Conservation (phyloP, 2,113 vertebrate species). For the Corynorhinus townsendii region DNA sequence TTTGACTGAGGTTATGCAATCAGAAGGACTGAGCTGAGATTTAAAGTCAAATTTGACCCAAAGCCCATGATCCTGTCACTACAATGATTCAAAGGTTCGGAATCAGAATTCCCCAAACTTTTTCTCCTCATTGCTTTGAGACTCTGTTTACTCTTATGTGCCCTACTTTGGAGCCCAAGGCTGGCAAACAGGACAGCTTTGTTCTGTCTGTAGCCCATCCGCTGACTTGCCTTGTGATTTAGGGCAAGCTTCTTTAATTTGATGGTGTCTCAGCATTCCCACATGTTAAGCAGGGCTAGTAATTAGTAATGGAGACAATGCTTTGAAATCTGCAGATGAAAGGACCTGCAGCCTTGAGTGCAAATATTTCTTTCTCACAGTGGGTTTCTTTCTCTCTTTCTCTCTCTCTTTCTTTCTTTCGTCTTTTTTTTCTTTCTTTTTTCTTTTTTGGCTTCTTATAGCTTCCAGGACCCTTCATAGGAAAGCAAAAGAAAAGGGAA, state of each 20-base stretch:
- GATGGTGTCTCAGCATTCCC: conserved; percentile 58
- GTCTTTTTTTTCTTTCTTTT: neutral
- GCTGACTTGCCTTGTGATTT: conserved; percentile 63
- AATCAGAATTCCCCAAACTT: conserved; percentile 45
- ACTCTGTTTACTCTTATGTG: conserved; percentile 45
- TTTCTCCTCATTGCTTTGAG: conserved; percentile 4
- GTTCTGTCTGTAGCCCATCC: conserved; percentile 50
- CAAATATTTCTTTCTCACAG: conserved; percentile 45
- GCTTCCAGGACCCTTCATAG: conserved; percentile 27
- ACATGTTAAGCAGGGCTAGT: conserved; percentile 56
- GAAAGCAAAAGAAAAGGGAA: neutral
- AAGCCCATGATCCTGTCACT: neutral
- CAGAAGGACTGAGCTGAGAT: conserved; percentile 11
- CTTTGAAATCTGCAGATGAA: conserved; percentile 74
- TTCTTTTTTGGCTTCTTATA: neutral
- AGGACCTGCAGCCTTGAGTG: conserved; percentile 18
- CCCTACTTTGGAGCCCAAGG: conserved; percentile 57
- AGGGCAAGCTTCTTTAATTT: conserved; percentile 72
- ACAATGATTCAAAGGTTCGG: neutral
- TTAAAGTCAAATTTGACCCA: neutral
- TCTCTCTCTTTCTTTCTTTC: no score
- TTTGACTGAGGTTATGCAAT: neutral
- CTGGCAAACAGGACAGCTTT: conserved; percentile 64
- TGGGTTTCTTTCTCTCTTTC: neutral
- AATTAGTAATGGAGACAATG: conserved; percentile 63